Evolutionary conservation across 2,797 vertebrate genomes (phyloP).

Genomic region (Cheirogaleus major): DNA sequence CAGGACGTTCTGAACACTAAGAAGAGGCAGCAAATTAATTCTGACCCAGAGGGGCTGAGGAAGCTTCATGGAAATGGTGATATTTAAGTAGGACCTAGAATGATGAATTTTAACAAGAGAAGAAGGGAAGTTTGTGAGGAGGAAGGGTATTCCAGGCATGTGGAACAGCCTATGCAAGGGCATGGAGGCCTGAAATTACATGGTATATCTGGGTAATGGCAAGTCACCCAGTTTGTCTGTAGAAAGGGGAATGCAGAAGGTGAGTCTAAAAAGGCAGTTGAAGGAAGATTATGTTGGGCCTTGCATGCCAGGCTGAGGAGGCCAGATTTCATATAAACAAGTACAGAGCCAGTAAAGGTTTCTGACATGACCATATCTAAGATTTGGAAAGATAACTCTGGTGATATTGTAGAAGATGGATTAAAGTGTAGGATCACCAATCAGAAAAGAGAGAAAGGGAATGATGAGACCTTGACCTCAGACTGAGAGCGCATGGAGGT

Average conservation of each 20-base stretch:
- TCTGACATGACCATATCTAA: not conserved
- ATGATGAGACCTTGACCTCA: not conserved
- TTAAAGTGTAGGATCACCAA: not conserved
- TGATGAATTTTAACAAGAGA: slow-evolving; percentile 19
- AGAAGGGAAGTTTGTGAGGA: not conserved
- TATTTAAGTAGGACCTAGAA: not conserved
- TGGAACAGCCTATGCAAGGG: not conserved
- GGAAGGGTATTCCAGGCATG: not conserved
- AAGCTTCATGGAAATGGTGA: not conserved
- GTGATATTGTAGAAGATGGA: not conserved
- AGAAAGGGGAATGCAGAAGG: not conserved
- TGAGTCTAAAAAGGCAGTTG: not conserved
- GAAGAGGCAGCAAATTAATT: not conserved
- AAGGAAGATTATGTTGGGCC: not conserved
- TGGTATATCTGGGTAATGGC: not conserved
- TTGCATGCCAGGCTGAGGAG: not conserved
- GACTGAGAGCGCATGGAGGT: not conserved
- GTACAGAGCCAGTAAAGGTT: not conserved
- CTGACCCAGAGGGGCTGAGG: not conserved
- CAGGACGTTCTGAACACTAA: not conserved
- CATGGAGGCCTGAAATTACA: not conserved
- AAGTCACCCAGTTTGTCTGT: not conserved
- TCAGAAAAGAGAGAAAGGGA: not conserved
- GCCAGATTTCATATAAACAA: not conserved
- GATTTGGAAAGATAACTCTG: not conserved